phyloP scores from a whole-genome alignment of 2,797 vertebrate genomes.

The Cygnus olor region DNA sequence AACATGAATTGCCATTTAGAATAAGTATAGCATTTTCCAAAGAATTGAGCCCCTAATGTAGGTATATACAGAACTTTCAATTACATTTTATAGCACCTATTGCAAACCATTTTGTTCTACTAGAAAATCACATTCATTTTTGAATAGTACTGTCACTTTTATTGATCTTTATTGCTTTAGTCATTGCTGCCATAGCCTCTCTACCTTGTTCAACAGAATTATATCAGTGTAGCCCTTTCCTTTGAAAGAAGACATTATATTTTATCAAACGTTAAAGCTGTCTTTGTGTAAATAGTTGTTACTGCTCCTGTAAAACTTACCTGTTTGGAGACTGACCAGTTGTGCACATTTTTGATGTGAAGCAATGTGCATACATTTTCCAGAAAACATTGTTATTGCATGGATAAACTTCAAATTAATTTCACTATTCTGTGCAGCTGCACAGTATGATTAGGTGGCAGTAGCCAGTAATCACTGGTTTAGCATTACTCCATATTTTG shows the following conservation, averaged over 20 bases:
- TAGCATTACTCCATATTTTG: neutral
- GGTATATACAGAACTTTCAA: neutral
- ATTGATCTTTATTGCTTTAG: slow-evolving; percentile 50
- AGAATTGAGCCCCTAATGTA: neutral
- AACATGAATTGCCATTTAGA: slow-evolving; percentile 37
- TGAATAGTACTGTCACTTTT: slow-evolving; percentile 38
- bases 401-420: slow-evolving; percentile 26
- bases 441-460: neutral
- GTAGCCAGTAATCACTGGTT: neutral
- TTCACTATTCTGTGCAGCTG: slow-evolving; percentile 8
- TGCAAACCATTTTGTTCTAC: slow-evolving; percentile 25
- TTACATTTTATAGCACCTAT: slow-evolving; percentile 22
- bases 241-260: neutral
- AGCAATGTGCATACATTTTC: neutral
- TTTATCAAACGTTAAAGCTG: neutral
- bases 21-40: slow-evolving; percentile 28
- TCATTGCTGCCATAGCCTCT: slow-evolving; percentile 2
- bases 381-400: neutral
- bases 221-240: neutral
- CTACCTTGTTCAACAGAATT: slow-evolving; percentile 32
- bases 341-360: slow-evolving; percentile 17
- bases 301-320: neutral
- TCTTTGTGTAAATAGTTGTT: neutral
- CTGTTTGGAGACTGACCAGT: slow-evolving; percentile 3
- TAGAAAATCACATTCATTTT: slow-evolving; percentile 33